Percentiles rank a stretch among this genome's conserved stretches.
phyloP scores from a whole-genome alignment of 2,797 vertebrate species.

The Falco novaeseelandiae region DNA sequence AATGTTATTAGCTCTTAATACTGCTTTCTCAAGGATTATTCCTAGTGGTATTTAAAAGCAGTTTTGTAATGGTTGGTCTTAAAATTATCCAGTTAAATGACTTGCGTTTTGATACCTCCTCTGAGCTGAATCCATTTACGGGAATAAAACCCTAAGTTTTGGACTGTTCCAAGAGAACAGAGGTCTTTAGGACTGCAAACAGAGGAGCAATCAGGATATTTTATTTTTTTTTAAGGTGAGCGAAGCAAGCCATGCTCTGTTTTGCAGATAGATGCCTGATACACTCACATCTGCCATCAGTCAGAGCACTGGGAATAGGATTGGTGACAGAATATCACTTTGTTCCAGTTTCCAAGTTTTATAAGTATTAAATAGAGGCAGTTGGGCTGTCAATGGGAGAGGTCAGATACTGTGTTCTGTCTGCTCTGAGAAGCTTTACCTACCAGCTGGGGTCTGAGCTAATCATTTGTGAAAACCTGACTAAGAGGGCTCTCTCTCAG shows the following conservation, averaged over 20 bases:
- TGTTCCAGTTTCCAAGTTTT: conserved; percentile 43
- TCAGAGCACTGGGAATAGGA: conserved; percentile 11
- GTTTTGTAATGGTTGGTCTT: conserved; percentile 33
- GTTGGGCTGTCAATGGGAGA: conserved; percentile 28
- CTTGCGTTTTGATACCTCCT: conserved; percentile 6
- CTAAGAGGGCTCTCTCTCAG: conserved; percentile 8
- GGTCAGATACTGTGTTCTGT: conserved; percentile 14
- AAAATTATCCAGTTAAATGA: conserved; percentile 38
- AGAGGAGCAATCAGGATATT: background rate
- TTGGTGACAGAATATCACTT: conserved; percentile 33
- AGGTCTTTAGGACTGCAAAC: background rate
- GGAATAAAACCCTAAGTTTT: background rate
- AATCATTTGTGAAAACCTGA: conserved; percentile 60
- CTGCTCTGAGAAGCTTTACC: conserved; percentile 36
- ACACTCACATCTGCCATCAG: conserved; percentile 20
- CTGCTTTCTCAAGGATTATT: conserved; percentile 43
- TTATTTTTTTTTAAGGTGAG: background rate
- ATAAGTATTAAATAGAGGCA: conserved; percentile 38
- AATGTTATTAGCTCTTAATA: conserved; percentile 24
- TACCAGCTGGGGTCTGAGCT: conserved; percentile 56
- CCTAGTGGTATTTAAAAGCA: conserved; percentile 31
- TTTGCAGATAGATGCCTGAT: conserved; percentile 26
- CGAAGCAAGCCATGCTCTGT: background rate
- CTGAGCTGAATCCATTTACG: background rate
- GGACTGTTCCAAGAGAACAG: background rate